A percentile compares a stretch with the other conserved stretches of the same genome.
Conservation (phyloP, 2,888 invertebrate species). For the Seira musarum region DNA sequence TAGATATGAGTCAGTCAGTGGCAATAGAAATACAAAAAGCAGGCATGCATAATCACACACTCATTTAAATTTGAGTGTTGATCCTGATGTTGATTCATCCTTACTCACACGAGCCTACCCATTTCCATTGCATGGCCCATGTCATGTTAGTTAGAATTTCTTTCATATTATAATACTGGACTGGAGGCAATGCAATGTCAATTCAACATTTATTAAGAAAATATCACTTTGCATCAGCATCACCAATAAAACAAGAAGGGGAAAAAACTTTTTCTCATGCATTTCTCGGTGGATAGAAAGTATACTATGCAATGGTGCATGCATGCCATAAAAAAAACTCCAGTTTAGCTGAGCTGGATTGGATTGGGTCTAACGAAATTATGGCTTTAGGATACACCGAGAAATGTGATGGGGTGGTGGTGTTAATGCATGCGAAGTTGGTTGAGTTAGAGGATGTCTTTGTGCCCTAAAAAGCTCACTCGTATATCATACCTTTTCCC, state of each 20-base stretch:
- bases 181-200: no score
- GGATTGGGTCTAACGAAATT: neutral
- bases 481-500: constrained; percentile 54
- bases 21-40: neutral
- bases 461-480: constrained; percentile 16
- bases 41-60: constrained; percentile 27
- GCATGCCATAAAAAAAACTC: neutral
- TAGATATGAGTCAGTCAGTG: neutral
- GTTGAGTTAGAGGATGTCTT: neutral
- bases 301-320: neutral
- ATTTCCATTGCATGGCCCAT: no score
- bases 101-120: no score
- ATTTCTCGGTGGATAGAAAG: neutral
- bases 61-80: constrained; percentile 13
- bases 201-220: neutral
- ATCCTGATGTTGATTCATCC: no score
- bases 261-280: neutral
- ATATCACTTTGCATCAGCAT: neutral
- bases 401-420: neutral
- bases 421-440: neutral
- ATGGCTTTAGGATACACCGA: no score
- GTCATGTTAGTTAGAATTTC: neutral
- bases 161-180: neutral
- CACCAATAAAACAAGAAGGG: neutral
- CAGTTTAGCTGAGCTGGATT: neutral